A percentile compares a stretch with the other conserved stretches of the same genome.
These are phyloP conservation scores for Oligia fasciuncula DNA, from an alignment of 2,888 invertebrate genomes.

Conservation along the genomic window DNA sequence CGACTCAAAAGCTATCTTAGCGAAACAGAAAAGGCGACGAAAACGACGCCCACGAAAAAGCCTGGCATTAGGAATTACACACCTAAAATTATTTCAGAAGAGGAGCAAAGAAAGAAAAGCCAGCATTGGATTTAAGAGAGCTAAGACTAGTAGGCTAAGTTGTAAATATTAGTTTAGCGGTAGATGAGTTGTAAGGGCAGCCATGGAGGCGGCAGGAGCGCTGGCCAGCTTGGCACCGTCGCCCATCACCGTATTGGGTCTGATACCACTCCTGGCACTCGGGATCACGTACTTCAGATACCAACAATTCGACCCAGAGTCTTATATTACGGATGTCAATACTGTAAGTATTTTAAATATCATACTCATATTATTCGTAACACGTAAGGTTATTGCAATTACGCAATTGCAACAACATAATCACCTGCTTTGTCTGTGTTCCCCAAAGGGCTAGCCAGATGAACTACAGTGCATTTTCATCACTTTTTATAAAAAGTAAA, in stretches of 20 bases:
- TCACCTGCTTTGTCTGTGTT: not conserved
- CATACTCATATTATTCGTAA: not conserved
- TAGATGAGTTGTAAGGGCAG: conserved; percentile 82
- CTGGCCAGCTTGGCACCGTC: conserved; percentile 91
- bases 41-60: conserved; percentile 84
- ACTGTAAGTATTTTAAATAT: conserved; percentile 89
- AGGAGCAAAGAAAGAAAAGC: conserved; percentile 88
- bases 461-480: not conserved
- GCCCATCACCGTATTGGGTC: conserved; percentile 92
- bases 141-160: conserved; percentile 85
- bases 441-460: too few species aligned
- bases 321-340: conserved; percentile 92
- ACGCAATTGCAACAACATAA: not conserved
- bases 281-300: conserved; percentile 95
- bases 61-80: conserved; percentile 93
- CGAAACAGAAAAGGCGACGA: conserved; percentile 86
- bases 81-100: conserved; percentile 92
- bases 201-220: conserved; percentile 88
- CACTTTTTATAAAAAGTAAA: not conserved
- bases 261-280: conserved; percentile 95
- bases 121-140: conserved; percentile 92
- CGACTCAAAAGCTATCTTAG: conserved; percentile 81
- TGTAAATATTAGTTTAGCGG: conserved; percentile 86
- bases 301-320: conserved; percentile 95
- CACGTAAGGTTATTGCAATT: too few species aligned